phyloP scores from a whole-genome alignment of 1,140 invertebrate species.

The Epicauta chinensis region DNA sequence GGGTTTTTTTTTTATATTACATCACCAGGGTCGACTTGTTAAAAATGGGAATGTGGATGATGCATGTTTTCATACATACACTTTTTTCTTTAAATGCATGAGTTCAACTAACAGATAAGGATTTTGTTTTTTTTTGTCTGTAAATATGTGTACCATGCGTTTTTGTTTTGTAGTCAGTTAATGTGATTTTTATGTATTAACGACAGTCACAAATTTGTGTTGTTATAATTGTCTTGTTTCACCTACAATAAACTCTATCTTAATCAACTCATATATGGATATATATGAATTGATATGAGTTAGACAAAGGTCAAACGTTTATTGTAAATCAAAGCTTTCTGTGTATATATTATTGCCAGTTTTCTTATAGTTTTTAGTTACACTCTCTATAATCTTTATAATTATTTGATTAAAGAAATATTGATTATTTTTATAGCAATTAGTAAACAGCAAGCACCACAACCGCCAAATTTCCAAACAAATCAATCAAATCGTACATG shows the following conservation, averaged over 20 bases:
- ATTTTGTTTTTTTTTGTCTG: background rate
- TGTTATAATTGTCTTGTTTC: too few relatives aligned
- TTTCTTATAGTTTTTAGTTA: background rate
- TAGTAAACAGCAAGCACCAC: slow-evolving; percentile 31
- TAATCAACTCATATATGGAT: too few relatives aligned
- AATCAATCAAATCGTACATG: slow-evolving; percentile 18
- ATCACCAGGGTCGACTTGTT: background rate
- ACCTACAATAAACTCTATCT: too few relatives aligned
- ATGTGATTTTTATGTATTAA: too few relatives aligned
- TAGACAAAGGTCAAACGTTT: too few relatives aligned
- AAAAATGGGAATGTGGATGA: background rate
- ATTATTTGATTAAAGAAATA: background rate
- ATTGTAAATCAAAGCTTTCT: background rate
- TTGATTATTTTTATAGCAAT: slow-evolving; percentile 20
- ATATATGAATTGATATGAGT: too few relatives aligned
- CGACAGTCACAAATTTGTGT: too few relatives aligned
- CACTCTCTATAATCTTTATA: slow-evolving; percentile 5
- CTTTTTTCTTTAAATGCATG: background rate
- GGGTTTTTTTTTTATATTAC: background rate
- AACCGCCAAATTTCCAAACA: slow-evolving; percentile 20
- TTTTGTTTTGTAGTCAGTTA: background rate
- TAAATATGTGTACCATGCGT: background rate
- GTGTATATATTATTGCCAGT: background rate
- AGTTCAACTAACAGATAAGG: background rate
- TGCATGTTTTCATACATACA: background rate